Evolutionary conservation across 2,113 vertebrate genomes (phyloP).

Genomic region (Proteles cristata): DNA sequence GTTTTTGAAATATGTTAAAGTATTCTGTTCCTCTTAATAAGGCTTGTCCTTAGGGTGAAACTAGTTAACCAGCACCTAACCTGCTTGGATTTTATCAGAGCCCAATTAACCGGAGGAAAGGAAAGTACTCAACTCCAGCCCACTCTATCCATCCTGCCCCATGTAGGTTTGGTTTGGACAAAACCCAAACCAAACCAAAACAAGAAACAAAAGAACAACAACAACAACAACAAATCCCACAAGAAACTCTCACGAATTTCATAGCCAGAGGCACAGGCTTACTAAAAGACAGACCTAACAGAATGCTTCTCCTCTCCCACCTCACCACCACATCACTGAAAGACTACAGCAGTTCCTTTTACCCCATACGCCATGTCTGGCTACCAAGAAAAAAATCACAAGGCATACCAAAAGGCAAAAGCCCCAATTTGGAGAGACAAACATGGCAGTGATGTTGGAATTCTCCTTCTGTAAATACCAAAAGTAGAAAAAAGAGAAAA

Average conservation of each 20-base stretch:
- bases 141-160: background rate
- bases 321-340: background rate
- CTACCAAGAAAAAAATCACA: background rate
- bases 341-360: background rate
- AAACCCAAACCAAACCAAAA: background rate
- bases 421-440: background rate
- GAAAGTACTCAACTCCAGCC: background rate
- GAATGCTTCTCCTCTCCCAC: background rate
- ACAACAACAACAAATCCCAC: background rate
- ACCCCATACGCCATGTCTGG: background rate
- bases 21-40: background rate
- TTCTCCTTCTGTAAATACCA: background rate
- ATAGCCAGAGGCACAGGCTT: background rate
- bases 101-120: background rate
- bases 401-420: background rate
- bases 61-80: background rate
- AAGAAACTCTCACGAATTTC: background rate
- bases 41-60: background rate
- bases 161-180: background rate
- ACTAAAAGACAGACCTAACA: background rate
- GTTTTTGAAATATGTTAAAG: background rate
- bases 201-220: background rate
- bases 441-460: background rate
- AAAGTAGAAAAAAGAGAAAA: background rate
- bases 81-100: background rate